Base-by-base conservation (phyloP, 2,888 invertebrate genomes). In the Lycia hirtaria region DNA sequence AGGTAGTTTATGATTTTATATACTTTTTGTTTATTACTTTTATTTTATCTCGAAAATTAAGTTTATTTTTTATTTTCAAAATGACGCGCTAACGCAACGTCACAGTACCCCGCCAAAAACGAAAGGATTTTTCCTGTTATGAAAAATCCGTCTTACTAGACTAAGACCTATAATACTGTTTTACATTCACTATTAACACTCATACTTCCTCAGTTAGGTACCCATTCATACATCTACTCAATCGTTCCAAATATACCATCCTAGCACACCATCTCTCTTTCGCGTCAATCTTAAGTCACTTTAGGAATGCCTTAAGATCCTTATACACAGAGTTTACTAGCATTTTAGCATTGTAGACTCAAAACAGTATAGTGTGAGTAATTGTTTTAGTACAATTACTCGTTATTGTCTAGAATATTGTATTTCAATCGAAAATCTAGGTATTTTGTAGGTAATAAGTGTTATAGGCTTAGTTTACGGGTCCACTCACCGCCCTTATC, bases 31-130 rank as follows among this genome's bases (percentile, higher is more conserved):
- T n/a, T n/a, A n/a, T n/a, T n/a, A n/a, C n/a, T n/a, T n/a, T n/a
- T n/a, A n/a, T n/a, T n/a, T n/a, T n/a, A n/a, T n/a, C n/a, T n/a
- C n/a, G n/a, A n/a, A n/a, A n/a, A n/a, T n/a, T n/a, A n/a, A n/a
- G n/a, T n/a, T n/a, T n/a, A n/a, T n/a, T n/a, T n/a, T n/a, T n/a
- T n/a, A n/a, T n/a, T n/a, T n/a, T n/a, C n/a, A n/a, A n/a, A n/a
- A n/a, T n/a, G n/a, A n/a, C n/a, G n/a, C n/a, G n/a, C n/a, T n/a
- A n/a, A n/a, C 14, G 33, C 33, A 33, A 33, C 33, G 30, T 30
- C 33, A 15, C 33, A 33, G 33, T 33, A 33, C 33, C 33, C 33
- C 15, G 33, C 33, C 33, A 33, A 33, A 33, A 33, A 33, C 6
- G 5, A 15, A 6, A 33, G 33, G 15, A 12, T 44, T 33, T 33